Percentiles rank a stretch among this genome's conserved stretches.
Conservation (phyloP, 2,797 vertebrate genomes). For the Hapalemur alaotrensis region DNA sequence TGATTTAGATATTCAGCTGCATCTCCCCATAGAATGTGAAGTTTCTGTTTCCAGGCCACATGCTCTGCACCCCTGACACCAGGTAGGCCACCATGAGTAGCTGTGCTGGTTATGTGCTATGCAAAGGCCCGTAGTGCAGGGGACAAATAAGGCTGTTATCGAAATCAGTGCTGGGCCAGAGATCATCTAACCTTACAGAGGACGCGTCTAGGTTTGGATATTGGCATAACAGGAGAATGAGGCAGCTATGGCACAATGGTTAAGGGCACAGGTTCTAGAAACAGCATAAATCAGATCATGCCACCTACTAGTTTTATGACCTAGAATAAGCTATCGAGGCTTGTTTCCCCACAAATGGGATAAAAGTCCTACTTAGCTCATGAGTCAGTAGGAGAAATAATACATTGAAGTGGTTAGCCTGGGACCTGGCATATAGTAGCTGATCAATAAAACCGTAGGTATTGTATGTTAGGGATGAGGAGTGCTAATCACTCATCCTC, state of each 20-base stretch:
- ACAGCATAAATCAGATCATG: background rate
- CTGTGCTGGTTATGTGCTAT: background rate
- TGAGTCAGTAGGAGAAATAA: background rate
- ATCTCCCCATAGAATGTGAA: background rate
- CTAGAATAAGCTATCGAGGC: background rate
- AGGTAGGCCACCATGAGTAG: background rate
- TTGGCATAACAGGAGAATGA: too few species aligned
- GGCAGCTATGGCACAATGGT: background rate
- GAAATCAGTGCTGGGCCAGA: background rate
- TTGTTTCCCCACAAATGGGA: background rate
- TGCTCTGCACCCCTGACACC: accelerated
- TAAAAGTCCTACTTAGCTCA: background rate
- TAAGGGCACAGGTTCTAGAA: background rate
- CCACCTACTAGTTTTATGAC: background rate
- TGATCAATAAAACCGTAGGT: background rate
- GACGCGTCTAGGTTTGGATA: background rate
- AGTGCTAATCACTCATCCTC: background rate
- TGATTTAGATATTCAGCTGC: background rate
- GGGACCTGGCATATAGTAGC: background rate
- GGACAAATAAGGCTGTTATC: background rate
- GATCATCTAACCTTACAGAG: background rate
- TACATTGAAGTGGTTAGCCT: background rate
- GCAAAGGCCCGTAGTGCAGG: background rate
- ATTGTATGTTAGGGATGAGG: background rate
- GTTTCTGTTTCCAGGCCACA: background rate